Base-by-base conservation (phyloP, 2,113 vertebrate genomes). In the Myrmophylax atrothorax region DNA sequence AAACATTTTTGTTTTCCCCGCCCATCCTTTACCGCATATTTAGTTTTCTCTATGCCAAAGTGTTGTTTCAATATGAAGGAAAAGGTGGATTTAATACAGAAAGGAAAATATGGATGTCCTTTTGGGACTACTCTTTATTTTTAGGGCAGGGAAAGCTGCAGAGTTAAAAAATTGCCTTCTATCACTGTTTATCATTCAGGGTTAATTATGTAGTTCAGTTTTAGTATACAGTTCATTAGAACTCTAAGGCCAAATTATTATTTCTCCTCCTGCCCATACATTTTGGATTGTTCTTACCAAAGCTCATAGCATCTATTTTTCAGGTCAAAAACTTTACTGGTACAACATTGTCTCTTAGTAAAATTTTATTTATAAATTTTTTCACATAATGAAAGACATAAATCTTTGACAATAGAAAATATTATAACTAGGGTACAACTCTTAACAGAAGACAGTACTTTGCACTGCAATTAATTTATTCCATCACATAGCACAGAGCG, bases 191-290 rank as follows among this genome's bases (percentile, higher is more conserved):
- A 62, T 64, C 13, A 58, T 42, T 17, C 28, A 52, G 24, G 38
- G 19, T 88, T 94, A 80, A 79, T 90, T 89, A 84, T 44, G 17
- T 79, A 94, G 89, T 91, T 78, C 15, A 73, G 18, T 37, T 90
- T 97, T 94, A 58, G 5, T 70, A 26, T 89, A 10, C 17, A 75
- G n/a, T 88, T 95, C 28, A 56, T 96, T 89, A 80, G 76, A 96
- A 95, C 10, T 81, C 47, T 73, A 59, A 89, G 79, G 20, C 14
- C 15, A 87, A 96, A 91, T 53, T 50, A 40, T 75, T 93, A 49
- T n/a, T 38, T 49, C 90, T 17, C 53, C 20, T 79, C 29, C 29
- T 97, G 26, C 2, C n/a, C 29, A 31, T 46, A 80, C 47, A 73
- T 89, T 62, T 90, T 29, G 69, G 8, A 46, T 68, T 93, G 24